phyloP scores from a whole-genome alignment of 2,797 vertebrate genomes.

The Chelon auratus region DNA sequence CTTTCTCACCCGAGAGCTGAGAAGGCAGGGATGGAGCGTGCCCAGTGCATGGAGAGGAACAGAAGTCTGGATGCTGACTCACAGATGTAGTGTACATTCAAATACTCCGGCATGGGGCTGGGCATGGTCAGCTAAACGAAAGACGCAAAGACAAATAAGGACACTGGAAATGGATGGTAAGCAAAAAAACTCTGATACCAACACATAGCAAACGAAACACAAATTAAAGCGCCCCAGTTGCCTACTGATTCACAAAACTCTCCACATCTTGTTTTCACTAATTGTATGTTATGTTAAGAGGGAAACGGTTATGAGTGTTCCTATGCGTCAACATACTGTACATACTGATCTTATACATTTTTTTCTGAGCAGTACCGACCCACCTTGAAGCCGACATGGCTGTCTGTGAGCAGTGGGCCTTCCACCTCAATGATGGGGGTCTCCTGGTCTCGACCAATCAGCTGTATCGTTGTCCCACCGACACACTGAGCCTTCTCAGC shows the following conservation, averaged over 20 bases:
- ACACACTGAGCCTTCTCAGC: conserved; percentile 86
- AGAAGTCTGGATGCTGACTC: conserved; percentile 98
- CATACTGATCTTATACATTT: no score
- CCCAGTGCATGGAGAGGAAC: conserved; percentile 99
- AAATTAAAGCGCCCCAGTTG: background rate
- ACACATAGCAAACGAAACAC: background rate
- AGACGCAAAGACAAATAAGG: conserved; percentile 25
- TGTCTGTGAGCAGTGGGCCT: conserved; percentile 96
- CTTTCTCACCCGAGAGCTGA: conserved; percentile 93
- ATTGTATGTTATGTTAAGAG: background rate
- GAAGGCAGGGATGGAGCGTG: conserved; percentile 97
- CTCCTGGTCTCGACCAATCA: conserved; percentile 96
- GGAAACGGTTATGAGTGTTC: no score
- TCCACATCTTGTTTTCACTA: background rate
- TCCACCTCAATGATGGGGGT: conserved; percentile 98
- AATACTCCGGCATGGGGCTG: conserved; percentile 97
- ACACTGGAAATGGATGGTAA: background rate
- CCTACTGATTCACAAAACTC: background rate
- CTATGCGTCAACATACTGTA: no score
- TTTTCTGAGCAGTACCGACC: conserved; percentile 8
- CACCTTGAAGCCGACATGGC: conserved; percentile 97
- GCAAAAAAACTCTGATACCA: background rate
- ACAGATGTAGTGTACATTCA: conserved; percentile 99
- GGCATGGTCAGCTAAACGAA: conserved; percentile 84
- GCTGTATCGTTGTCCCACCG: conserved; percentile 92